Evolutionary conservation across 2,888 invertebrate genomes (phyloP).

Genomic region (Drosophila leonis): DNA sequence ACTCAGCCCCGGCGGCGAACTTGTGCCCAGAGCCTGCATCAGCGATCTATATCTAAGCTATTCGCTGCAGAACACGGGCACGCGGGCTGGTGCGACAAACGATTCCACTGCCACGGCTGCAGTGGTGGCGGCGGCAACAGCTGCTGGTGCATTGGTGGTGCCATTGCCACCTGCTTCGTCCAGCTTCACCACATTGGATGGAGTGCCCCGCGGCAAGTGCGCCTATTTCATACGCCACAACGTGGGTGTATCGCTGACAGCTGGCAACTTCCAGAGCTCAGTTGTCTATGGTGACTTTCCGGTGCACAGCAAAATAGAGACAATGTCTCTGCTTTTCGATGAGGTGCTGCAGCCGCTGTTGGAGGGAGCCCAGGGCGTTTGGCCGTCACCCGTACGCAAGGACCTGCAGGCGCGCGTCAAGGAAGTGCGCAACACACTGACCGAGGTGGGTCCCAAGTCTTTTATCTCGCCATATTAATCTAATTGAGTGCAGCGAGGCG

Average conservation of each 20-base stretch:
- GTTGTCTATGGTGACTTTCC: constrained; percentile 91
- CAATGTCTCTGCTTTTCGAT: constrained; percentile 89
- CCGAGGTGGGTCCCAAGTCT: constrained; percentile 72
- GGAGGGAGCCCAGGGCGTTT: constrained; percentile 89
- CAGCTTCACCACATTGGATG: constrained; percentile 83
- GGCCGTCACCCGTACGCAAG: constrained; percentile 90
- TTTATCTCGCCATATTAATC: constrained; percentile 70
- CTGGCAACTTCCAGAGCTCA: constrained; percentile 84
- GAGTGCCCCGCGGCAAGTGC: constrained; percentile 85
- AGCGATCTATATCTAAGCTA: constrained; percentile 83
- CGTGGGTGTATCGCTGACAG: constrained; percentile 71
- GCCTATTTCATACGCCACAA: constrained; percentile 86
- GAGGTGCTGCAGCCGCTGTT: constrained; percentile 91
- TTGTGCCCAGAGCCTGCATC: constrained; percentile 85
- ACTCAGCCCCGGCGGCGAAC: constrained; percentile 85
- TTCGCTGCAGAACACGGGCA: constrained; percentile 43
- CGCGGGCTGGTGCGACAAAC: constrained; percentile 18
- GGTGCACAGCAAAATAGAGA: constrained; percentile 89
- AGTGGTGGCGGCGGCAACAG: constrained; percentile 63
- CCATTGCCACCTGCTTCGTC: constrained; percentile 82
- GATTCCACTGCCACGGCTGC: constrained; percentile 57
- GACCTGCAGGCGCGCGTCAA: constrained; percentile 91
- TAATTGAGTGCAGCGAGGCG: constrained; percentile 73
- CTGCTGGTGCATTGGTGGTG: constrained; percentile 66
- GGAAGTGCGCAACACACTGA: constrained; percentile 86